phyloP scores from a whole-genome alignment of 1,140 invertebrate species.

The Ostrea denselamellosa region DNA sequence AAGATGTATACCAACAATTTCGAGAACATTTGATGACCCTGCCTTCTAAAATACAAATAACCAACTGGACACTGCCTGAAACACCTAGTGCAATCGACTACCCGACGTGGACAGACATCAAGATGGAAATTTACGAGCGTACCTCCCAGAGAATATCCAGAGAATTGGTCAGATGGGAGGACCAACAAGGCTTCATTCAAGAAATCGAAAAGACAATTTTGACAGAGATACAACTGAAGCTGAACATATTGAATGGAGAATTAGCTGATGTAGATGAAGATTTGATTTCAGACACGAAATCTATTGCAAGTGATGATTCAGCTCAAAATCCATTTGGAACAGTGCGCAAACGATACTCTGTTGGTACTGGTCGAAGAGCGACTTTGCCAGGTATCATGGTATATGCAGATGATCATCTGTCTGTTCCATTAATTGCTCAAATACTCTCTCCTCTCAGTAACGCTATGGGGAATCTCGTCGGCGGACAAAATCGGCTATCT shows the following conservation, averaged over 20 bases:
- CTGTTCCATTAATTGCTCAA: background rate
- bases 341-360: background rate
- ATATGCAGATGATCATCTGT: background rate
- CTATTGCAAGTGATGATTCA: background rate
- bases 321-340: background rate
- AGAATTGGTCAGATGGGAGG: slow-evolving; percentile 51
- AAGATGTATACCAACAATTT: slow-evolving; percentile 43
- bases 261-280: slow-evolving; percentile 43
- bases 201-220: slow-evolving; percentile 23
- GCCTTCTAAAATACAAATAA: slow-evolving; percentile 4
- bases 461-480: background rate
- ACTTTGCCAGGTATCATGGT: background rate
- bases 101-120: slow-evolving; percentile 41
- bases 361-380: background rate
- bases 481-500: background rate
- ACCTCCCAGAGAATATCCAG: slow-evolving; percentile 42
- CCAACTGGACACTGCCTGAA: slow-evolving; percentile 39
- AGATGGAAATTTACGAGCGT: slow-evolving; percentile 38
- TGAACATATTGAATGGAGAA: slow-evolving; percentile 27
- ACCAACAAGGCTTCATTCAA: slow-evolving; percentile 40
- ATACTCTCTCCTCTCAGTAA: slow-evolving; percentile 13
- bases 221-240: slow-evolving; percentile 23
- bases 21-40: slow-evolving; percentile 35
- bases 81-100: background rate
- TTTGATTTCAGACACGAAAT: background rate